Evolutionary conservation across 2,888 invertebrate genomes (phyloP), one percentile per base, ranked within the genome.

Genomic region (Herminia tarsipennalis): DNA sequence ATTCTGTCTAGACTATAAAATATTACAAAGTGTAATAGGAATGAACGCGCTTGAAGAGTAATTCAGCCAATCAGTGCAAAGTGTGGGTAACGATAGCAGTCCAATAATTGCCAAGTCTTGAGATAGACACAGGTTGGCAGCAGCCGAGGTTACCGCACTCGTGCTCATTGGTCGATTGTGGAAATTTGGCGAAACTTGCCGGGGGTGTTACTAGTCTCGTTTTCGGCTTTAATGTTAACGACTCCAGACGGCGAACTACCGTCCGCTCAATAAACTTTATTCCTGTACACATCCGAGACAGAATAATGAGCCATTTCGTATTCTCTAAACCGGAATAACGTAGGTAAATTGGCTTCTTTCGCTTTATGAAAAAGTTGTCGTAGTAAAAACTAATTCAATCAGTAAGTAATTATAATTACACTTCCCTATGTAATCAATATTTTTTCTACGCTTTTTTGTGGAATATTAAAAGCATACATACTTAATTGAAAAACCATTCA

Each of bases 21-120:
- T 45, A 20, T 32, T 39, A 42, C 49, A 56, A 46, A 51, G 33
- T 14, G 21, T 21, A 2, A 0, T 17, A 18, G 5, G 28, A 20
- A 9, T 9, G 5, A 45, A 59, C 56, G 64, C 48, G 36, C 43
- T 40, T n/a, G 52, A 64, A 45, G 44, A 55, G 44, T 65, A 73
- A 75, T 71, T 54, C 51, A 57, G 56, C 64, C 66, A 73, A 76
- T 73, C 56, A 66, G 42, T 44, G 49, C 51, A 53, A 28, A 52
- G 56, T 63, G 49, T 51, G 50, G 43, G 50, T 49, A 56, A 47
- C 41, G 49, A 61, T 47, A 58, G 39, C 33, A 41, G 49, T 44
- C 51, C 56, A 61, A 62, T 68, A 61, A 68, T 53, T 53, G 46
- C 44, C 51, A 46, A 65, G 54, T 54, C 55, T 42, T 27, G 37